Evolutionary conservation across 2,888 invertebrate genomes (phyloP), one percentile per base, ranked within the genome.

Genomic region (Ormyrus pomaceus): DNA sequence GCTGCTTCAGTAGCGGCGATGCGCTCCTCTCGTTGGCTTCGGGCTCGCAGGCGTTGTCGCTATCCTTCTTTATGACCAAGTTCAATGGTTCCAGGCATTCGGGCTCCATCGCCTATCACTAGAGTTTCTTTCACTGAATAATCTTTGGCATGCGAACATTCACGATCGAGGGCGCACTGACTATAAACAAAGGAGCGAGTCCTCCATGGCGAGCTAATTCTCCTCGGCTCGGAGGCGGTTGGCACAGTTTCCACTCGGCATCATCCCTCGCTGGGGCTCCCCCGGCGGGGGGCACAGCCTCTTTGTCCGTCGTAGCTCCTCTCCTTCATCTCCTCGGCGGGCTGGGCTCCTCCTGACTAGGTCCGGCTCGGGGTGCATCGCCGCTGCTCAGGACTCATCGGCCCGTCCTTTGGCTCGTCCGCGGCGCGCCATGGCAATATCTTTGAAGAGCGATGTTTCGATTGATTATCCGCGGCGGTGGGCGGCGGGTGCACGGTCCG

Each of bases 11-110:
- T 51, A 34, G 34, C 34, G 71, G 56, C n/a, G 62, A 19, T 13
- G 11, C 48, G 10, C 34, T 62, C 19, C 7, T 83, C 80, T 81
- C 56, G 72, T 59, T 51, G 19, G 48, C 9, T 62, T 75, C 19
- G 50, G 66, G 69, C 9, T 83, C 82, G 53, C 73, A 78, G 58
- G 76, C 82, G 68, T 80, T 81, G 34, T 34, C 4, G 53, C 80
- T 83, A 84, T 88, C 86, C 86, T 92, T 92, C 86, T 91, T 91
- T 82, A 92, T 92, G 85, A 92, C 91, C 86, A 92, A 90, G 91
- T 93, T 93, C 91, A 93, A 91, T 91, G 93, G 92, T 82, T 90
- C 90, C 85, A 87, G 85, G 80, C 88, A 90, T 85, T 90, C 90
- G 88, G 90, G 88, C 90, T 91, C 91, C 91, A 91, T 90, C 84